Evolutionary conservation across 2,888 invertebrate genomes (phyloP).

Genomic region (Acrocera orbiculus): DNA sequence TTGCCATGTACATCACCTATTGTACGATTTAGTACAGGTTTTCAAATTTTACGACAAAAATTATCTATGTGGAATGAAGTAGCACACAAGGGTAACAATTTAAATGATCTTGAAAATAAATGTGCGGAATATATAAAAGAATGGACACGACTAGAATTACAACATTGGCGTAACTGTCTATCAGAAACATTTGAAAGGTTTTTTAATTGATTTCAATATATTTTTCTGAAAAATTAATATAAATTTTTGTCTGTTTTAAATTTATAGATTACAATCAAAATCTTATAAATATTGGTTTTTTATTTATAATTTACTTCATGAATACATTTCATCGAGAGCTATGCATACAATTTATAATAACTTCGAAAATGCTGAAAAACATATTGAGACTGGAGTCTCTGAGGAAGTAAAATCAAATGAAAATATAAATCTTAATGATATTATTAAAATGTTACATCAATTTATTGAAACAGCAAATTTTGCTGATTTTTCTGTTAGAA

Average conservation of each 20-base stretch:
- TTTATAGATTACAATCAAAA: slow-evolving; percentile 40
- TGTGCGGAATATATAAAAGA: slow-evolving; percentile 68
- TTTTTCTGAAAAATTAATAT: background rate
- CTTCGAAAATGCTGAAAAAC: slow-evolving; percentile 19
- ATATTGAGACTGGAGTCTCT: slow-evolving; percentile 19
- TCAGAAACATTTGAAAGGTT: slow-evolving; percentile 47
- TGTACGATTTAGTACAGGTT: slow-evolving; percentile 72
- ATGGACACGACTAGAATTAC: slow-evolving; percentile 82
- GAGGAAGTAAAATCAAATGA: slow-evolving; percentile 10
- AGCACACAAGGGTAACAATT: slow-evolving; percentile 70
- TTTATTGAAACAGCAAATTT: slow-evolving; percentile 71
- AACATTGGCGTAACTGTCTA: slow-evolving; percentile 72
- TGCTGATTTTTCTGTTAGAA: slow-evolving; percentile 64
- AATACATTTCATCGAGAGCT: slow-evolving; percentile 34
- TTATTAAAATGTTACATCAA: slow-evolving; percentile 45
- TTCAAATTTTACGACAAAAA: slow-evolving; percentile 74
- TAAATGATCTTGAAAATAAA: slow-evolving; percentile 51
- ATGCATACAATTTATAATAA: slow-evolving; percentile 18
- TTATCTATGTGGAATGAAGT: slow-evolving; percentile 84
- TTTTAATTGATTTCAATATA: slow-evolving; percentile 9
- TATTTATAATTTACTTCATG: slow-evolving; percentile 52
- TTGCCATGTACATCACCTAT: slow-evolving; percentile 67
- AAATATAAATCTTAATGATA: slow-evolving; percentile 13
- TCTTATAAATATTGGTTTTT: slow-evolving; percentile 84
- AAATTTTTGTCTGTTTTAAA: slow-evolving; percentile 9